Percentiles rank a stretch among this genome's conserved stretches.
phyloP scores from a whole-genome alignment of 2,888 invertebrate species.

The Aspidiotus destructor region DNA sequence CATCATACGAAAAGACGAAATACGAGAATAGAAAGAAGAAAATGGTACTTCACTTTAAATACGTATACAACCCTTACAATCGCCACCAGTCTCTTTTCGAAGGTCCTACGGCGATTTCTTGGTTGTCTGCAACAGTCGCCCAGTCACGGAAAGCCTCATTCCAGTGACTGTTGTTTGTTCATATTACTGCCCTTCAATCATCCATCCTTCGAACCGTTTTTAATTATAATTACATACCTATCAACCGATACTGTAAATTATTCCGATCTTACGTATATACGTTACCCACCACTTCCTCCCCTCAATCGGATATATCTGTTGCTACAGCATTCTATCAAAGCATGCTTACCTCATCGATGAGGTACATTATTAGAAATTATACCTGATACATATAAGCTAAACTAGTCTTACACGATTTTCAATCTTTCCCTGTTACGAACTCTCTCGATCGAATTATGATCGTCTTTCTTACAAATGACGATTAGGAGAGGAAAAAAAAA shows the following conservation, averaged over 20 bases:
- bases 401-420: no score
- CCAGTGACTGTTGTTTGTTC: conserved; percentile 31
- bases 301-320: no score
- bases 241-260: conserved; percentile 32
- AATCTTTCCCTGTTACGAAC: no score
- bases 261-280: conserved; percentile 10
- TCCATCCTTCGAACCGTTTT: conserved; percentile 32
- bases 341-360: no score
- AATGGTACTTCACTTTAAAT: conserved; percentile 1
- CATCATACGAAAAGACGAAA: conserved; percentile 1
- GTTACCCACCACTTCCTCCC: neutral
- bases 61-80: neutral
- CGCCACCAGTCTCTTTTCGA: neutral
- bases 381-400: no score
- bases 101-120: conserved; percentile 8
- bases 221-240: conserved; percentile 33
- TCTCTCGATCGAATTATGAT: no score
- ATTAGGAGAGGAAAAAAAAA: no score
- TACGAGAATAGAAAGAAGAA: neutral
- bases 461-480: no score
- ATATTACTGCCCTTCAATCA: conserved; percentile 32
- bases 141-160: conserved; percentile 32
- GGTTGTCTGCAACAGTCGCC: conserved; percentile 16
- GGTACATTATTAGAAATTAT: no score
- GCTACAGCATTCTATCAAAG: no score